Base-by-base conservation (phyloP, 2,113 vertebrate species). In the Siniperca chuatsi region DNA sequence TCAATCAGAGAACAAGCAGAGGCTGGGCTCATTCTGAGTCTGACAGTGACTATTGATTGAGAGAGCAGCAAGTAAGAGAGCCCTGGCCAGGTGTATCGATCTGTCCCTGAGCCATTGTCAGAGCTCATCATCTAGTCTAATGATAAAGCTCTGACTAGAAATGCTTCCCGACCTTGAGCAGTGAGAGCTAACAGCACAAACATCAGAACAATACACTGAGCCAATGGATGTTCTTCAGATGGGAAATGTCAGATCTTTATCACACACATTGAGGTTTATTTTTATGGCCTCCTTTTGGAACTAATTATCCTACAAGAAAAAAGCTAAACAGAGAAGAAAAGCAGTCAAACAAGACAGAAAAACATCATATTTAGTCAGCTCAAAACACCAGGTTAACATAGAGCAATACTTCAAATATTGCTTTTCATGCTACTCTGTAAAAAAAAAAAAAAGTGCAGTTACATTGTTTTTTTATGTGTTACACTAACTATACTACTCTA, bases 61-160 rank as follows among this genome's bases (percentile, higher is more conserved):
- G 29, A n/a, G 54, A 55, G 52, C 79, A 68, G 40, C 15, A 60
- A 73, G 25, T 89, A 86, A 92, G 90, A 89, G 85, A 75, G 78
- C 74, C 80, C 55, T 29, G 74, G 80, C 82, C 81, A 80, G 74
- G 58, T 42, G 29, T 96, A 98, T 97, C 96, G 97, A 98, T 98
- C 97, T 95, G 55, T 75, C 68, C 40, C 35, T 86, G 92, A 94
- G 54, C 93, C 96, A 95, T 96, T 96, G 96, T 97, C 96, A 96
- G 95, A 97, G 96, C 97, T 96, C 95, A 97, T 97, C 97, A 97
- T 96, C 96, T 96, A 92, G 93, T 96, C 93, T 97, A 97, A 98
- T 96, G 96, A 97, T 81, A 96, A 96, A 96, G 94, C 95, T 94
- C 93, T 86, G 90, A 95, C 95, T 94, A 94, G 96, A 94, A 94